phyloP scores from a whole-genome alignment of 1,140 invertebrate genomes.

The Drosophila malerkotliana region DNA sequence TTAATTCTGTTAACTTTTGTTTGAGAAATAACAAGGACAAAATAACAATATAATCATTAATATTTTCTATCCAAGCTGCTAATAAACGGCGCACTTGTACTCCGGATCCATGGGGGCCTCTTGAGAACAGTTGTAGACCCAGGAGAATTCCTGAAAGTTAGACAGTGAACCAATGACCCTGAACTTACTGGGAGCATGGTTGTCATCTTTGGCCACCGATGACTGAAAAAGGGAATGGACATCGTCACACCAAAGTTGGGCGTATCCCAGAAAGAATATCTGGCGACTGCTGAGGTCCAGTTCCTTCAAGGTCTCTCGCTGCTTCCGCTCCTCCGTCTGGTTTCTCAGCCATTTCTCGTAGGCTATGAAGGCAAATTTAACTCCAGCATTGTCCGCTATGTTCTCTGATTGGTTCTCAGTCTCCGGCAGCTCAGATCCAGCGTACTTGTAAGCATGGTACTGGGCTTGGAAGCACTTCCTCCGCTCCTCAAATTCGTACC shows the following conservation, averaged over 20 bases:
- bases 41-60: not conserved
- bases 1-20: too few species aligned
- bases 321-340: constrained; percentile 28
- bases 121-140: constrained; percentile 68
- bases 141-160: constrained; percentile 94
- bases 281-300: constrained; percentile 85
- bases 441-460: constrained; percentile 85
- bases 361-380: constrained; percentile 87
- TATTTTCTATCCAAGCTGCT: too few species aligned
- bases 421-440: constrained; percentile 85
- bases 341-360: constrained; percentile 79
- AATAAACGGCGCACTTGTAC: constrained; percentile 72
- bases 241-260: constrained; percentile 86
- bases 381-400: constrained; percentile 88
- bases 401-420: constrained; percentile 88
- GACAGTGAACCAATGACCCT: constrained; percentile 95
- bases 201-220: constrained; percentile 87
- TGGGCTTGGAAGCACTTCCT: constrained; percentile 91
- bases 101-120: constrained; percentile 69
- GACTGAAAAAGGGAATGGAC: constrained; percentile 44
- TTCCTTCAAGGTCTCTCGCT: constrained; percentile 50
- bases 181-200: constrained; percentile 91
- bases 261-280: constrained; percentile 95
- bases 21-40: too few species aligned
- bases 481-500: constrained; percentile 86